Base-by-base conservation (phyloP, 1,140 invertebrate species). In the Zaprionus vittiger region DNA sequence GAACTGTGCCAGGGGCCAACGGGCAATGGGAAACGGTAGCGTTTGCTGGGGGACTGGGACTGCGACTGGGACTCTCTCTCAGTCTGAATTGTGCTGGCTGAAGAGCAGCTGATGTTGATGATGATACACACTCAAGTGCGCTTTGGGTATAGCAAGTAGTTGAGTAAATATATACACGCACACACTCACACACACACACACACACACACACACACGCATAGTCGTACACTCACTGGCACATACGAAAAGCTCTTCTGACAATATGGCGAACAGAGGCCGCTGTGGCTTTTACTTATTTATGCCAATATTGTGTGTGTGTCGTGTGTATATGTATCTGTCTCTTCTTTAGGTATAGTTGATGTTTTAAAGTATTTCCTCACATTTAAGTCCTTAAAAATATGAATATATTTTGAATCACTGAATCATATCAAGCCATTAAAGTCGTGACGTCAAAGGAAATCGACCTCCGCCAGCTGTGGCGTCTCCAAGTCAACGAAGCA, bases 21-120 rank as follows among this genome's bases (percentile, higher is more conserved):
- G 74, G 70, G 59, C 41, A 83, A 84, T 28, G 28, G 28, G 28
- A 28, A 28, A 34, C 65, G 65, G 54, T 75, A 65, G 52, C 64
- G 22, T 24, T 63, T 71, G 56, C 41, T 22, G 38, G 26, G 38
- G 11, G 7, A 20, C 31, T 38, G 61, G 20, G 26, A 28, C 37
- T 4, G 38, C 1, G 15, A 1, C 15, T 6, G 57, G 64, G 79
- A 56, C 44, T 57, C 54, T 34, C 65, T 20, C 61, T 57, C n/a
- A 2, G 31, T 44, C 26, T 60, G 73, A 72, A 55, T 76, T 71
- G 68, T 76, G 24, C 61, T 69, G 72, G 61, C 77, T 86, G 86
- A 90, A 90, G 85, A 90, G 85, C 85, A 90, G 85, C 85, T 90
- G 85, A 90, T 90, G 85, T 90, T 90, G 85, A 90, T 90, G 85